These are phyloP conservation scores for Malurus splendens DNA, from an alignment of 2,797 vertebrate genomes.

Conservation along the genomic window DNA sequence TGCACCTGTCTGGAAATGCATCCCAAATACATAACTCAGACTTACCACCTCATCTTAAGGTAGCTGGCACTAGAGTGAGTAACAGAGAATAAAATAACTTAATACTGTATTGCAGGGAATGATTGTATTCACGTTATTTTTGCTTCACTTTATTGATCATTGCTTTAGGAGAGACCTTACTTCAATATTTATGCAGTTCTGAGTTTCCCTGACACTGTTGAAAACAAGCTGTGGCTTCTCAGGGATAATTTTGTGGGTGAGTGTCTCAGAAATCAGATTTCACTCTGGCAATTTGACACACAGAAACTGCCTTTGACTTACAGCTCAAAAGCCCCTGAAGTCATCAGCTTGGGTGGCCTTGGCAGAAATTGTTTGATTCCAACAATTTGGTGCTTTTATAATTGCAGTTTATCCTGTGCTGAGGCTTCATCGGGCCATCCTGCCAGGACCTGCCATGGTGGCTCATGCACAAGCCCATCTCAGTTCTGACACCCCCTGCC, in stretches of 20 bases:
- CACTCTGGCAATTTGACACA: not conserved
- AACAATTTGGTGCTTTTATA: not conserved
- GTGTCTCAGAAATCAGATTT: not conserved
- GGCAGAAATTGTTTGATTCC: not conserved
- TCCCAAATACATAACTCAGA: not conserved
- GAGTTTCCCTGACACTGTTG: not conserved
- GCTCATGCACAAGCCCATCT: not conserved
- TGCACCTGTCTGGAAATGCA: slow-evolving; percentile 13
- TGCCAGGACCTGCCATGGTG: not conserved
- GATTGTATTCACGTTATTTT: not conserved
- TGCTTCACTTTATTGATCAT: not conserved
- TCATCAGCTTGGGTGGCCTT: not conserved
- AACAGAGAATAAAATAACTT: not conserved
- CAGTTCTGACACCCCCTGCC: not conserved
- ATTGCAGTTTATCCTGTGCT: not conserved
- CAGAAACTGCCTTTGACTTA: not conserved
- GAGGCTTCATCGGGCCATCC: not conserved
- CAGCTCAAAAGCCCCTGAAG: not conserved
- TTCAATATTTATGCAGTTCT: not conserved
- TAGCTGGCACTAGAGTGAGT: not conserved
- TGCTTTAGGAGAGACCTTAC: not conserved
- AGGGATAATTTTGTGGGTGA: not conserved
- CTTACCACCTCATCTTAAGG: not conserved
- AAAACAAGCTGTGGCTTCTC: not conserved
- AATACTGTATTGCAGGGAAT: not conserved